Evolutionary conservation across 2,797 vertebrate species (phyloP).

Genomic region (Ataeniobius toweri): DNA sequence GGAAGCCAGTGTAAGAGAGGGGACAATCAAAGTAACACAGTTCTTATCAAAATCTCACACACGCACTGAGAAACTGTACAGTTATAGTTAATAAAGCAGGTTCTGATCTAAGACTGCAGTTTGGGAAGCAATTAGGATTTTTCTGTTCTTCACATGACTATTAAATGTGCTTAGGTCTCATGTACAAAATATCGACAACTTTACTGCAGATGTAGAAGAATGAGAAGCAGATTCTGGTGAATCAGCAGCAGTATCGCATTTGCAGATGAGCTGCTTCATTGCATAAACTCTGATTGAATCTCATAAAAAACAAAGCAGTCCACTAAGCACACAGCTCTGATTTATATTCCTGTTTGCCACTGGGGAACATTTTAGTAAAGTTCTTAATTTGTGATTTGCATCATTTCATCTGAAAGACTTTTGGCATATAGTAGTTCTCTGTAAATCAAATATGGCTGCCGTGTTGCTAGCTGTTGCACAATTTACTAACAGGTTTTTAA

Average conservation of each 20-base stretch:
- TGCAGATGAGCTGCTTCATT: background rate
- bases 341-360: background rate
- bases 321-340: background rate
- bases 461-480: background rate
- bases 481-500: background rate
- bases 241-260: conserved; percentile 1
- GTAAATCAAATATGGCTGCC: background rate
- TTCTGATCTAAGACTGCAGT: conserved; percentile 52
- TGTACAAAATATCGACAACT: conserved; percentile 16
- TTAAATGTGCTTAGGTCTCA: conserved; percentile 27
- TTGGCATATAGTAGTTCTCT: background rate
- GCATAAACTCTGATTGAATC: background rate
- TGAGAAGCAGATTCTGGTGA: conserved; percentile 9
- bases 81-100: conserved; percentile 34
- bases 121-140: conserved; percentile 57
- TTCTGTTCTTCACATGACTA: conserved; percentile 27
- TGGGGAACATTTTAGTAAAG: background rate
- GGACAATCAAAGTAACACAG: conserved; percentile 63
- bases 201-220: background rate
- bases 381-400: background rate
- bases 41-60: conserved; percentile 46
- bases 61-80: conserved; percentile 25
- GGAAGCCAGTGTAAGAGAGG: conserved; percentile 55
- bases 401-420: background rate
- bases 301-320: background rate